Evolutionary conservation across 2,888 invertebrate species (phyloP), one percentile per base, ranked within the genome.

Genomic region (Parnassius apollo): DNA sequence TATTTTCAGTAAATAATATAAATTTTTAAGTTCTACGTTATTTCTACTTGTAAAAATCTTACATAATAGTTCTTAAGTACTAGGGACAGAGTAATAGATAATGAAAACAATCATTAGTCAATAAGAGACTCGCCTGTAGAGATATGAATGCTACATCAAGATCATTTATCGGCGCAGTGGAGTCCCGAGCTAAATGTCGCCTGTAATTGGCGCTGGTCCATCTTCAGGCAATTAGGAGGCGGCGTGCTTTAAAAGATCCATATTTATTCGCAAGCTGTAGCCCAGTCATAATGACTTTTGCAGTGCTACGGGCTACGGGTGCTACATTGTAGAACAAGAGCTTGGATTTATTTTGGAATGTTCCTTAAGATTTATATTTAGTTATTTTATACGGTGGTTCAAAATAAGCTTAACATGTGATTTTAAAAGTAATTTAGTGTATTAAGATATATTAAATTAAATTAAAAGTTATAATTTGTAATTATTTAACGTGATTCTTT

Each of bases 151-250:
- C 69, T 73, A 77, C 81, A 85, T 83, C 83, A 71, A 73, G 68
- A 66, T 75, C 82, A 82, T 88, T 85, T 86, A 86, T 85, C 84
- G 81, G 73, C 66, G 73, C 76, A 77, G 79, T 79, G 74, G 76
- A 77, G 80, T 79, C 72, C 69, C 62, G 68, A 77, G 78, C 80
- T 84, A 81, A 87, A 86, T 86, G 82, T 82, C 77, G 74, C 64
- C 73, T 69, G 82, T 86, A 90, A 90, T 88, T 90, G 91, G 89
- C 91, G 72, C 80, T 72, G 80, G 81, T 89, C 91, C 91, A 90
- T 91, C 88, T 89, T 76, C 82, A 81, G 78, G 90, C 88, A 89
- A 91, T 91, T 90, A 91, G 86, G 85, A 80, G 81, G 74, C 81
- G 78, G 75, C 75, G 72, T 78, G 85, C 82, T 83, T 88, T 85